Base-by-base conservation (phyloP, 2,797 vertebrate species). In the Enteromius afrohamiltoni region DNA sequence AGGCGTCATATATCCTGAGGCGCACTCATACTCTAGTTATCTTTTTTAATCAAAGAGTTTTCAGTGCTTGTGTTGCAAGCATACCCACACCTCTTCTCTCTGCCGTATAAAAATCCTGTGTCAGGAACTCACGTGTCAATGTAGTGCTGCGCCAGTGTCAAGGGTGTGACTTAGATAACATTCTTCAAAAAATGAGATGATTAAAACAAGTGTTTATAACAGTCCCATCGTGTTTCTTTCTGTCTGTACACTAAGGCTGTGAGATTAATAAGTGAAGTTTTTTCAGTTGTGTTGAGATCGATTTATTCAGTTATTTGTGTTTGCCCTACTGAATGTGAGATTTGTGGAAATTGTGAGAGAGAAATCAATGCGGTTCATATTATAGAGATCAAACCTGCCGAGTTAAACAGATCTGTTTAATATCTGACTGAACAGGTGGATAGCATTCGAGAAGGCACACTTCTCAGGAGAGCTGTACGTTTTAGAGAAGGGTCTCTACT, bases 381-480 rank as follows among this genome's bases (percentile, higher is more conserved):
- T 55, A 47, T 3, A 31, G 17, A 73, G 26, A 31, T 51, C 9
- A 73, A 6, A 60, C 13, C 19, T 71, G 62, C 34, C 45, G 68
- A 19, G 9, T 45, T 55, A 29, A 37, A 23, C 40, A 34, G 70
- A 17, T 80, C 0, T 79, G 45, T 86, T 3, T 83, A 9, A 81
- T 10, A 11, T 88, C 45, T 81, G n/a, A n/a, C 64, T 75, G 1
- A 45, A 85, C 89, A 99, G 98, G 26, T 99, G 98, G 98, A 95
- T 98, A 87, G 96, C 95, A 7, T 99, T 99, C 88, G 97, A 99
- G 91, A 95, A 96, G 60, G 93, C 96, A 1, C 95, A 95, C 13
- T 99, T 99, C 91, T 96, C 95, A 0, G 98, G 98, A 19, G 96
- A 98, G 85, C 93, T 97, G 67, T 99, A 98, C 17, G 58, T 99